Evolutionary conservation across 2,888 invertebrate species (phyloP).

Genomic region (Agriotes lineatus): DNA sequence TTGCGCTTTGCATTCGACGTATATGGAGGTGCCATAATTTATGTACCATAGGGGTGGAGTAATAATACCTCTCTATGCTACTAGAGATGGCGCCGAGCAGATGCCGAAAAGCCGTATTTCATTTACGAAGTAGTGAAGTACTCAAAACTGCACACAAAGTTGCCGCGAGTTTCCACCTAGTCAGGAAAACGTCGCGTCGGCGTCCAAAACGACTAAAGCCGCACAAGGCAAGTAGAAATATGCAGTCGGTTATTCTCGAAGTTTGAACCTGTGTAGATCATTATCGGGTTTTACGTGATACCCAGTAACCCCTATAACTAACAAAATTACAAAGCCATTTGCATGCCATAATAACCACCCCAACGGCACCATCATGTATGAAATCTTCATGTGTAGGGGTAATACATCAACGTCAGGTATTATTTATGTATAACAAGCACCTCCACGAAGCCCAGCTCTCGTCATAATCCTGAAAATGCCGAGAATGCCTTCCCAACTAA

Average conservation of each 20-base stretch:
- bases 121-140: conserved; percentile 2
- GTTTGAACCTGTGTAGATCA: conserved; percentile 19
- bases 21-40: conserved; percentile 20
- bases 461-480: conserved; percentile 12
- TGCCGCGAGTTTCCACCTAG: too few species aligned
- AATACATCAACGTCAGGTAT: conserved; percentile 34
- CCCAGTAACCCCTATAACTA: conserved; percentile 29
- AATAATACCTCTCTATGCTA: conserved; percentile 19
- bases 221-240: too few species aligned
- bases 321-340: conserved; percentile 31
- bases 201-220: too few species aligned
- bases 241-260: conserved; percentile 12
- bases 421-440: conserved; percentile 29
- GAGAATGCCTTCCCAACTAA: background rate
- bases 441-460: conserved; percentile 8
- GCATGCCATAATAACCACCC: conserved; percentile 25
- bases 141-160: background rate
- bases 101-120: conserved; percentile 15
- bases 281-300: conserved; percentile 26
- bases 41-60: conserved; percentile 11
- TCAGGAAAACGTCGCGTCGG: background rate
- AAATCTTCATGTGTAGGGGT: conserved; percentile 27
- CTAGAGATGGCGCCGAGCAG: conserved; percentile 11
- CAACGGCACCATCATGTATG: conserved; percentile 28
- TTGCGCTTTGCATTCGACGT: conserved; percentile 23